These are phyloP conservation scores for Macrostomum lignano DNA, from an alignment of 1,140 invertebrate genomes.

Conservation along the genomic window DNA sequence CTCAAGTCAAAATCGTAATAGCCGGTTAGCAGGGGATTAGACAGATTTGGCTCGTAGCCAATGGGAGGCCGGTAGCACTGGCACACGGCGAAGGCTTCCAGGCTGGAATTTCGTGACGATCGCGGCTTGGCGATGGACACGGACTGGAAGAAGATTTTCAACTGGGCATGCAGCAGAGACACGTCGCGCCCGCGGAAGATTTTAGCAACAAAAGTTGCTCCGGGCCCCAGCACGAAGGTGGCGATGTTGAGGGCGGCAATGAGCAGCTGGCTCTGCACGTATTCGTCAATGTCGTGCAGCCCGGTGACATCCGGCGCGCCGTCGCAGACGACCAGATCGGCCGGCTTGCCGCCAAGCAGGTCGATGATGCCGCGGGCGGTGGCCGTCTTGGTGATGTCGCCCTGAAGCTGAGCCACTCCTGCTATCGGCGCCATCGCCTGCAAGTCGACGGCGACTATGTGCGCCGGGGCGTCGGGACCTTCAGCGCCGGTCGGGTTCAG, in stretches of 20 bases:
- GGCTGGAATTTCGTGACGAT: constrained; percentile 67
- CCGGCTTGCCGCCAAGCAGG: constrained; percentile 58
- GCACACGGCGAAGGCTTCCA: constrained; percentile 74
- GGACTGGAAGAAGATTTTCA: constrained; percentile 56
- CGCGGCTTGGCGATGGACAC: constrained; percentile 69
- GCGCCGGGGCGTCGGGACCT: no score
- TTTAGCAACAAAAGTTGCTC: constrained; percentile 76
- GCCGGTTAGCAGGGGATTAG: constrained; percentile 49
- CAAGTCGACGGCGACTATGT: constrained; percentile 86
- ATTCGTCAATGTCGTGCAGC: constrained; percentile 84
- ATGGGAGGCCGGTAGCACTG: constrained; percentile 48
- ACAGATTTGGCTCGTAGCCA: constrained; percentile 54
- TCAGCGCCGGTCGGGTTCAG: no score
- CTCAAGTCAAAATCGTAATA: constrained; percentile 30
- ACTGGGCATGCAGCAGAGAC: constrained; percentile 54
- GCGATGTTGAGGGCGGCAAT: constrained; percentile 78
- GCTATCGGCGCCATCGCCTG: constrained; percentile 87
- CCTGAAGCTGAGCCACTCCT: constrained; percentile 72
- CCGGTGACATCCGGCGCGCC: constrained; percentile 98
- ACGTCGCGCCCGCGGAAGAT: constrained; percentile 65
- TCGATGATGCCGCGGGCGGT: constrained; percentile 65
- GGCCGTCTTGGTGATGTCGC: constrained; percentile 70
- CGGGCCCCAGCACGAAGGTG: constrained; percentile 52
- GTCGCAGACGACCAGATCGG: constrained; percentile 87
- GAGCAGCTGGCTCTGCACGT: constrained; percentile 68